Percentiles rank a stretch among this genome's conserved stretches.
phyloP scores from a whole-genome alignment of 2,113 vertebrate genomes.

The Oceanites oceanicus region DNA sequence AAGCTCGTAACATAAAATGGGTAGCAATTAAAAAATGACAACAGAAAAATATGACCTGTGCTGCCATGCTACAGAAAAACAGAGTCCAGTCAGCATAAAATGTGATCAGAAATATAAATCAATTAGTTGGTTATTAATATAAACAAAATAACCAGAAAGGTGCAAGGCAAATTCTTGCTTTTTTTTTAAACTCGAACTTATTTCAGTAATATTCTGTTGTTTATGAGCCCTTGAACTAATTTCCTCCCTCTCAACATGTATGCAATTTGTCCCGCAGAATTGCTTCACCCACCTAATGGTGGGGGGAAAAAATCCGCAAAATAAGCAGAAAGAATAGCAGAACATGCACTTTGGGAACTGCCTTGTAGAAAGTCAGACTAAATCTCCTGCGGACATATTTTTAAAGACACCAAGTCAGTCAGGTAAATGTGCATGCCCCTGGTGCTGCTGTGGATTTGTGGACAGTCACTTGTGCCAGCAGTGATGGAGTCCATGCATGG shows the following conservation, averaged over 20 bases:
- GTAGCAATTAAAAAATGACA: background rate
- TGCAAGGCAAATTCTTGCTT: background rate
- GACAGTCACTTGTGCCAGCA: background rate
- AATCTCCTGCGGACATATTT: background rate
- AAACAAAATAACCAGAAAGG: conserved; percentile 26
- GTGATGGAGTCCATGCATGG: background rate
- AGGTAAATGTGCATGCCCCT: background rate
- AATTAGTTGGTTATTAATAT: background rate
- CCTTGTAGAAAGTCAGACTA: background rate
- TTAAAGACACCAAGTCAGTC: background rate
- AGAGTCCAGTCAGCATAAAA: background rate
- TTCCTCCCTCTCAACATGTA: background rate
- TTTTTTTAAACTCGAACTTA: background rate
- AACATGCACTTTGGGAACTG: background rate
- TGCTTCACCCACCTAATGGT: background rate
- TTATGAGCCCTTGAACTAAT: background rate
- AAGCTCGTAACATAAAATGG: background rate
- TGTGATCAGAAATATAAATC: background rate
- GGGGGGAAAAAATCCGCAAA: background rate
- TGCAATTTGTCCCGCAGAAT: background rate
- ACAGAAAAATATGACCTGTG: background rate
- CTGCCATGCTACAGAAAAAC: background rate
- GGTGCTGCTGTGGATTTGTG: background rate
- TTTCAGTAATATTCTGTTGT: conserved; percentile 3
- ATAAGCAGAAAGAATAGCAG: background rate